These are phyloP conservation scores for Maniola jurtina DNA, from an alignment of 1,140 invertebrate genomes.

Conservation along the genomic window DNA sequence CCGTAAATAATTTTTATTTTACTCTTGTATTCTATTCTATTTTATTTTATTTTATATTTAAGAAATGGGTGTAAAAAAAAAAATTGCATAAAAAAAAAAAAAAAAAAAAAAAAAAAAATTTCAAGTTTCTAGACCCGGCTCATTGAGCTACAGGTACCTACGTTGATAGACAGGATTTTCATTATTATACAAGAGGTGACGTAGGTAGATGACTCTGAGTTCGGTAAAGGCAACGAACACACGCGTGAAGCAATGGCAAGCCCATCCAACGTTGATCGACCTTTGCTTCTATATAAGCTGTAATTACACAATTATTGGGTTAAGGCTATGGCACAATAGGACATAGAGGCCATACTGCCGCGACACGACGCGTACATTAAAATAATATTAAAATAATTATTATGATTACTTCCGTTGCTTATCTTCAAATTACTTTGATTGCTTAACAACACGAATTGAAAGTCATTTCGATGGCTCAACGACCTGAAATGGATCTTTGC, in stretches of 20 bases:
- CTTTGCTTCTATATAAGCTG: constrained; percentile 13
- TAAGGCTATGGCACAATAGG: constrained; percentile 23
- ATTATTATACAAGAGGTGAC: too few species aligned
- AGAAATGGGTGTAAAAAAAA: too few species aligned
- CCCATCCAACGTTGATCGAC: constrained; percentile 14
- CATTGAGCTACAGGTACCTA: too few species aligned
- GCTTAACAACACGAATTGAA: background rate
- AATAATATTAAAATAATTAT: constrained; percentile 5
- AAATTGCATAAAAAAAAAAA: too few species aligned
- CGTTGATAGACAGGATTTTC: too few species aligned
- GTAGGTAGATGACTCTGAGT: too few species aligned
- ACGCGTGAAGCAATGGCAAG: background rate
- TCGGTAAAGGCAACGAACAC: too few species aligned
- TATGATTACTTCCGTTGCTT: constrained; percentile 3
- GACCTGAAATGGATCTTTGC: background rate
- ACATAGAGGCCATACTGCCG: constrained; percentile 10
- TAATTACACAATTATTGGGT: constrained; percentile 22
- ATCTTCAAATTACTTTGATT: background rate
- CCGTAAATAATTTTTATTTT: too few species aligned
- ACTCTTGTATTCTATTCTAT: too few species aligned
- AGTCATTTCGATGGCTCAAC: background rate
- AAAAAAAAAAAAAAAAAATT: too few species aligned
- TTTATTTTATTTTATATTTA: too few species aligned
- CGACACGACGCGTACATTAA: constrained; percentile 2
- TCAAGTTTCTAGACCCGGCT: too few species aligned